These are phyloP conservation scores for Heliconius eleuchia DNA, from an alignment of 1,140 invertebrate species.

Conservation along the genomic window DNA sequence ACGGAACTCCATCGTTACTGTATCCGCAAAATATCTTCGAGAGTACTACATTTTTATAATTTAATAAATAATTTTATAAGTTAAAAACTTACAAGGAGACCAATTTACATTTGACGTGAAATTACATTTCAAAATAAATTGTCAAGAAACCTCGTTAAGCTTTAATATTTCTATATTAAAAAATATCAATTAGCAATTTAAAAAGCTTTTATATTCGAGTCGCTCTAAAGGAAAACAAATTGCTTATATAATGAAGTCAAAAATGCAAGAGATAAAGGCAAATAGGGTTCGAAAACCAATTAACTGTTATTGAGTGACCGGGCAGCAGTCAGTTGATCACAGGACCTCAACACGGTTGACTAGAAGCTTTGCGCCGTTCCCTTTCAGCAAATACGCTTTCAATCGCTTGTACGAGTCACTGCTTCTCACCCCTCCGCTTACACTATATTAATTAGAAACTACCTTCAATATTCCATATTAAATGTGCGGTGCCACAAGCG, in stretches of 20 bases:
- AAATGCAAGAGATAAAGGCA: conserved; percentile 24
- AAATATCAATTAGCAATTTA: neutral
- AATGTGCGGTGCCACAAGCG: neutral
- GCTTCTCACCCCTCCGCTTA: conserved; percentile 47
- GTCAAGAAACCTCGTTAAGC: neutral
- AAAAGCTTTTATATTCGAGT: neutral
- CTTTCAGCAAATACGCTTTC: conserved; percentile 55
- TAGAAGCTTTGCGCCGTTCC: conserved; percentile 54
- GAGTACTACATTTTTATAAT: neutral
- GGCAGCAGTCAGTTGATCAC: conserved; percentile 61
- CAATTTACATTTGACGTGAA: neutral
- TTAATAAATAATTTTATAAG: neutral
- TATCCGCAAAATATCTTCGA: neutral
- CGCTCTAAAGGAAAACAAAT: neutral
- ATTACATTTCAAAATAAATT: neutral
- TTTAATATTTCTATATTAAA: neutral
- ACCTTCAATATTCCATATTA: conserved; percentile 18
- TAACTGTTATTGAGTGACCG: conserved; percentile 57
- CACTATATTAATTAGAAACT: conserved; percentile 48
- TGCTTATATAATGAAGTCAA: conserved; percentile 17
- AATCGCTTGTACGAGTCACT: conserved; percentile 67
- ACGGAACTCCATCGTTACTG: too few species aligned
- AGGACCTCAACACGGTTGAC: conserved; percentile 56
- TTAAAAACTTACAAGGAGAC: neutral
- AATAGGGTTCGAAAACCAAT: conserved; percentile 36